Evolutionary conservation across 2,888 invertebrate genomes (phyloP).

Genomic region (Agrilus biguttatus): DNA sequence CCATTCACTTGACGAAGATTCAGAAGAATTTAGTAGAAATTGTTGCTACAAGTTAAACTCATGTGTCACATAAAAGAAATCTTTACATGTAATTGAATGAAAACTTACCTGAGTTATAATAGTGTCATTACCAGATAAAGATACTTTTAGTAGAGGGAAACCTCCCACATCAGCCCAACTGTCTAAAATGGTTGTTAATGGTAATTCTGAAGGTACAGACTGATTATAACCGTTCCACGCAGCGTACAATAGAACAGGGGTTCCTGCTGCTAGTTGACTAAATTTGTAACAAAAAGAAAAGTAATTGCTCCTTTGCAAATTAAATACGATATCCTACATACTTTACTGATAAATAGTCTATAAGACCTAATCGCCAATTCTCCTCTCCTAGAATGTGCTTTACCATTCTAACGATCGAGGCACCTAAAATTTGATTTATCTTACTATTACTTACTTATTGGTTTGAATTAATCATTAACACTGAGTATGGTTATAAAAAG

Average conservation of each 20-base stretch:
- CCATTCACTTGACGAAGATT: conserved; percentile 19
- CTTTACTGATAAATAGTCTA: conserved; percentile 37
- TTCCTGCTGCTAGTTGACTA: conserved; percentile 29
- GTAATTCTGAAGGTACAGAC: conserved; percentile 6
- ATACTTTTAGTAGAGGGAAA: conserved; percentile 41
- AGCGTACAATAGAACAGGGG: conserved; percentile 37
- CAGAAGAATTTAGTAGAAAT: conserved; percentile 7
- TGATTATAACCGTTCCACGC: conserved; percentile 25
- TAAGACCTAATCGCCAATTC: conserved; percentile 39
- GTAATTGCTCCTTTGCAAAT: neutral
- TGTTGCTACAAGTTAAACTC: conserved; percentile 10
- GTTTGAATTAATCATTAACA: too few species aligned
- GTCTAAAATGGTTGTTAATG: conserved; percentile 31
- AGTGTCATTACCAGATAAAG: conserved; percentile 9
- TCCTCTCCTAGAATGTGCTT: conserved; percentile 42
- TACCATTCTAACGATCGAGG: conserved; percentile 48
- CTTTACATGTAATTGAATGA: neutral
- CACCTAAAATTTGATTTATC: conserved; percentile 9
- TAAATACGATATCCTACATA: conserved; percentile 22
- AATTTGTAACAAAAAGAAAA: conserved; percentile 9
- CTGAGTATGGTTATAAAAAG: too few species aligned
- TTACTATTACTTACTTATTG: too few species aligned
- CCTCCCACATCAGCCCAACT: conserved; percentile 48
- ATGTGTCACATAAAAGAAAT: neutral
- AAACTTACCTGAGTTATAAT: conserved; percentile 16